Evolutionary conservation across 2,888 invertebrate genomes (phyloP).

Genomic region (Platynereis dumerilii): DNA sequence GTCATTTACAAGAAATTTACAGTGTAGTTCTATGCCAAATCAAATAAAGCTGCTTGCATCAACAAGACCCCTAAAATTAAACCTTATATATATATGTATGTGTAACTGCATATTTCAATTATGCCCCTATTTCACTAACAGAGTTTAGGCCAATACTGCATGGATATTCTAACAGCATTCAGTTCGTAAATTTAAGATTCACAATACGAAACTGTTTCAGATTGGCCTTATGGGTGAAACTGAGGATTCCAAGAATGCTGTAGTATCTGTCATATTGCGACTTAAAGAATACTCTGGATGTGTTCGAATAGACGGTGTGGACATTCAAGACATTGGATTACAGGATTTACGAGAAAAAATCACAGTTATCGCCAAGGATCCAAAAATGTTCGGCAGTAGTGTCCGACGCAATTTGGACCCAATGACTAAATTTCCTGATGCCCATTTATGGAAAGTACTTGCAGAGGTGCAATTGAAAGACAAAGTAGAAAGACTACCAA

Average conservation of each 20-base stretch:
- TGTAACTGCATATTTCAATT: too few relatives aligned
- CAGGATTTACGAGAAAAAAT: conserved; percentile 42
- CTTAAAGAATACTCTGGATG: conserved; percentile 38
- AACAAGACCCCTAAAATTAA: too few relatives aligned
- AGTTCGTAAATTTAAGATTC: too few relatives aligned
- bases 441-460: conserved; percentile 43
- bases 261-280: conserved; percentile 41
- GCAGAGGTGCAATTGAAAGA: conserved; percentile 40
- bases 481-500: conserved; percentile 41
- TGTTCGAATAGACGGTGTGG: conserved; percentile 46
- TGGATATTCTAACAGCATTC: too few relatives aligned
- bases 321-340: conserved; percentile 38
- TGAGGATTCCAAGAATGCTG: conserved; percentile 40
- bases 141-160: too few relatives aligned
- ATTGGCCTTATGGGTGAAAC: conserved; percentile 44
- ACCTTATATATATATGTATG: too few relatives aligned
- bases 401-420: conserved; percentile 47
- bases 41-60: too few relatives aligned
- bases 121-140: too few relatives aligned
- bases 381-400: conserved; percentile 44
- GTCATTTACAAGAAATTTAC: too few relatives aligned
- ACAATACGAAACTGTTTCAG: too few relatives aligned
- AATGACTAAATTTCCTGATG: conserved; percentile 42
- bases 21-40: too few relatives aligned
- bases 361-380: conserved; percentile 40